These are phyloP conservation scores for Sinopyrophorus schimmeli DNA, from an alignment of 2,888 invertebrate species.

Conservation along the genomic window DNA sequence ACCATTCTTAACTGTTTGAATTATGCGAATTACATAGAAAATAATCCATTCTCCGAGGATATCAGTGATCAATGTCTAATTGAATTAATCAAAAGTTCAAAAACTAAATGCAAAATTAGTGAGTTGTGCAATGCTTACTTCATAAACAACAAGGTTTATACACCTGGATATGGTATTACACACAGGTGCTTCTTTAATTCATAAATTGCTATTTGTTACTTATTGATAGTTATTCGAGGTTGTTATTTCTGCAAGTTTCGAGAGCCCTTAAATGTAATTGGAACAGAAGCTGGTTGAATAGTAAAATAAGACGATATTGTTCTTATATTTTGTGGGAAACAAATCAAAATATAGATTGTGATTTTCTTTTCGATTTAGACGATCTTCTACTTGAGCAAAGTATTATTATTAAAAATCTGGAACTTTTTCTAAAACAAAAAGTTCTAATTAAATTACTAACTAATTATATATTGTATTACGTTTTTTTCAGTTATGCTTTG, in stretches of 20 bases:
- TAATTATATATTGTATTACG: not conserved
- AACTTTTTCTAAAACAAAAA: too few relatives aligned
- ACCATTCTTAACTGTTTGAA: not conserved
- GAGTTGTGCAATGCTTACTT: slow-evolving; percentile 32
- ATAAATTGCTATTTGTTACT: slow-evolving; percentile 8
- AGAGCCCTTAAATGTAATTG: slow-evolving; percentile 38
- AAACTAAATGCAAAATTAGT: slow-evolving; percentile 34
- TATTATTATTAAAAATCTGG: too few relatives aligned
- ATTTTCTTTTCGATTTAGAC: slow-evolving; percentile 39
- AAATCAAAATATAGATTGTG: slow-evolving; percentile 38
- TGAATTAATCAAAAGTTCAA: slow-evolving; percentile 25
- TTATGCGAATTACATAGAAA: slow-evolving; percentile 25
- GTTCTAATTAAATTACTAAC: not conserved
- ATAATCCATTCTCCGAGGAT: slow-evolving; percentile 27
- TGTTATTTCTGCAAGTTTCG: slow-evolving; percentile 49
- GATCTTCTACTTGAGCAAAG: slow-evolving; percentile 48
- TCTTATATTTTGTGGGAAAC: slow-evolving; percentile 45
- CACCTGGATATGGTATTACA: slow-evolving; percentile 51
- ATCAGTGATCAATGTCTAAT: slow-evolving; percentile 35
- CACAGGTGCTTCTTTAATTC: slow-evolving; percentile 42
- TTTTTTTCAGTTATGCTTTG: slow-evolving; percentile 55
- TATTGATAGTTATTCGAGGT: slow-evolving; percentile 43
- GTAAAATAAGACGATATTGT: slow-evolving; percentile 37
- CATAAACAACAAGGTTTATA: slow-evolving; percentile 34
- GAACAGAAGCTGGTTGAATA: slow-evolving; percentile 15